Percentiles rank a stretch among this genome's conserved stretches.
phyloP scores from a whole-genome alignment of 2,797 vertebrate species.

The Pangasius sanitwongsei region DNA sequence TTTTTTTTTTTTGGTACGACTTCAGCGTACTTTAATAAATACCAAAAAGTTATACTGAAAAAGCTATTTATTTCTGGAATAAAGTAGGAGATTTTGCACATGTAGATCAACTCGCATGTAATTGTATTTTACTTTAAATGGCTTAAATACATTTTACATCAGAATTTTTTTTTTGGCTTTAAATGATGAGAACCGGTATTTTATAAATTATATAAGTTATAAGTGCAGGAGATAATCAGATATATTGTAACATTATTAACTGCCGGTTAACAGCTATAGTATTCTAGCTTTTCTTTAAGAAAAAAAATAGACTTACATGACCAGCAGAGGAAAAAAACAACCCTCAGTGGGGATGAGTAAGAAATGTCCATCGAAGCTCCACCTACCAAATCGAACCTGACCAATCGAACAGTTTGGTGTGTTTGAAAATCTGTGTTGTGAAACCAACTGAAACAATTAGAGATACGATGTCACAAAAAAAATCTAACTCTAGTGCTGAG shows the following conservation, averaged over 20 bases:
- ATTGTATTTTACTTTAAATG: too few species aligned
- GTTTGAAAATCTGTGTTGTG: not conserved
- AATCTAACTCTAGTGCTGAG: not conserved
- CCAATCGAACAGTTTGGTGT: not conserved
- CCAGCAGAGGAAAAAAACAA: not conserved
- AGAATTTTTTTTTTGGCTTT: not conserved
- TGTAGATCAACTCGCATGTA: too few species aligned
- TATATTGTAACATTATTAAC: not conserved
- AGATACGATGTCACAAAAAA: not conserved
- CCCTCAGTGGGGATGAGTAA: not conserved
- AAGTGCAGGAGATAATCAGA: not conserved
- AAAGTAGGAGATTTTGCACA: too few species aligned
- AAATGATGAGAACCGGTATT: not conserved
- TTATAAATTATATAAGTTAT: not conserved
- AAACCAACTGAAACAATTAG: not conserved
- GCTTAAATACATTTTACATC: too few species aligned
- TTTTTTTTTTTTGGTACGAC: too few species aligned
- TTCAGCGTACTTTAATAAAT: too few species aligned
- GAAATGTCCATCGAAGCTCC: not conserved
- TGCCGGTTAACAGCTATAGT: not conserved
- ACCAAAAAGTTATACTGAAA: too few species aligned
- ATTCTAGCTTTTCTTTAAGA: not conserved
- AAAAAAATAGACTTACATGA: not conserved
- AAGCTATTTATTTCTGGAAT: too few species aligned
- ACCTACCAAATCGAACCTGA: not conserved